These are phyloP conservation scores for Rhagoletis pomonella DNA, from an alignment of 1,140 invertebrate species.

Conservation along the genomic window DNA sequence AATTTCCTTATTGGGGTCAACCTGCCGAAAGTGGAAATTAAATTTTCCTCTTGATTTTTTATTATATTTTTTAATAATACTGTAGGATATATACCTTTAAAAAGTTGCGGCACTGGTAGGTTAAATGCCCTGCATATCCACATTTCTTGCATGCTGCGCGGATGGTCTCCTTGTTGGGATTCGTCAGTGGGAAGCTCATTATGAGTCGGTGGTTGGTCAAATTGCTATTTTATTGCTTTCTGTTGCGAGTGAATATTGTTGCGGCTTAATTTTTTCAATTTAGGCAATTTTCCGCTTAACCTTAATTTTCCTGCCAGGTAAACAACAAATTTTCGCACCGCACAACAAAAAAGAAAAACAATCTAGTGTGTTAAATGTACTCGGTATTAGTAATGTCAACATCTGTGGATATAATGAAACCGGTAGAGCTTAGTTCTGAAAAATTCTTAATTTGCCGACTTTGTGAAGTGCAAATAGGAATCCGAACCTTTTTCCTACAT, in stretches of 20 bases:
- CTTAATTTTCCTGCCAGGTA: conserved; percentile 42
- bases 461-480: too few relatives aligned
- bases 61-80: neutral
- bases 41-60: too few relatives aligned
- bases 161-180: conserved; percentile 81
- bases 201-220: conserved; percentile 41
- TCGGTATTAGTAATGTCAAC: too few relatives aligned
- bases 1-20: conserved; percentile 90
- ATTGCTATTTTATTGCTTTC: conserved; percentile 19
- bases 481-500: too few relatives aligned
- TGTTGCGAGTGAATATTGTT: neutral
- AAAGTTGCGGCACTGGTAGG: conserved; percentile 97
- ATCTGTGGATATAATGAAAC: too few relatives aligned
- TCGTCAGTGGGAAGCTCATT: conserved; percentile 72
- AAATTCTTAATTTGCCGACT: too few relatives aligned
- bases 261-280: neutral
- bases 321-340: conserved; percentile 48
- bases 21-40: conserved; percentile 69
- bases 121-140: conserved; percentile 95
- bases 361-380: neutral
- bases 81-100: conserved; percentile 82
- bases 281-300: conserved; percentile 41
- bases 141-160: conserved; percentile 93
- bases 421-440: too few relatives aligned
- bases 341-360: conserved; percentile 26